Percentiles rank a stretch among this genome's conserved stretches.
Evolutionary conservation across 2,888 invertebrate species (phyloP).

Genomic region (Gortyna flavago): DNA sequence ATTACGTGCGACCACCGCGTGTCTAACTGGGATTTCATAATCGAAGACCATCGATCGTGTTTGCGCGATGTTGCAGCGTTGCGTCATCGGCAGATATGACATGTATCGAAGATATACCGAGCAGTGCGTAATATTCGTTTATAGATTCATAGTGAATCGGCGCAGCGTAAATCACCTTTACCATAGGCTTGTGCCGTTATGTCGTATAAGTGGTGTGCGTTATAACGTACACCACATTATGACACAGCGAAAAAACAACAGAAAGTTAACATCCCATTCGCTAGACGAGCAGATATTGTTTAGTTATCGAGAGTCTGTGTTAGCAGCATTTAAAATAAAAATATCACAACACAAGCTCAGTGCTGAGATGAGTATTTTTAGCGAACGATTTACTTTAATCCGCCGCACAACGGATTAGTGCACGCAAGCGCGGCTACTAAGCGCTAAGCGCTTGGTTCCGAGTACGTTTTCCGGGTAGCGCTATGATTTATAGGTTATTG

Average conservation of each 20-base stretch:
- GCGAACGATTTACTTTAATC: conserved; percentile 37
- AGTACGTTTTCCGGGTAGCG: conserved; percentile 26
- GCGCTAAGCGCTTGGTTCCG: conserved; percentile 12
- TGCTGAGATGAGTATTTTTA: conserved; percentile 45
- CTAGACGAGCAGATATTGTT: conserved; percentile 8
- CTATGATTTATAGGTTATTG: not conserved
- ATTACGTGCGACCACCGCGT: conserved; percentile 34
- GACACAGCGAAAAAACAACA: conserved; percentile 10
- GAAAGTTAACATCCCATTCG: not conserved
- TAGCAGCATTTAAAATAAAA: conserved; percentile 39
- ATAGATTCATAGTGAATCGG: conserved; percentile 51
- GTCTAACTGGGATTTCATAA: conserved; percentile 60
- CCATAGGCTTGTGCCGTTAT: conserved; percentile 27
- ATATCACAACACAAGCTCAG: conserved; percentile 31
- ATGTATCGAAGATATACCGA: conserved; percentile 50
- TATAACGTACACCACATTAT: conserved; percentile 6
- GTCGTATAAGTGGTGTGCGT: too few species aligned
- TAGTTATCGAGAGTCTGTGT: conserved; percentile 19
- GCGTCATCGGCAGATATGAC: conserved; percentile 63
- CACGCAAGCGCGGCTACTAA: not conserved
- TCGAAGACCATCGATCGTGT: conserved; percentile 56
- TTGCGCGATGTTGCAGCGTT: conserved; percentile 50
- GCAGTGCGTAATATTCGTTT: conserved; percentile 47
- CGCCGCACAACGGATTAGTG: conserved; percentile 14
- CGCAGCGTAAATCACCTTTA: conserved; percentile 40